Evolutionary conservation across 1,140 invertebrate species (phyloP).

Genomic region (Panagrolaimus sp.): DNA sequence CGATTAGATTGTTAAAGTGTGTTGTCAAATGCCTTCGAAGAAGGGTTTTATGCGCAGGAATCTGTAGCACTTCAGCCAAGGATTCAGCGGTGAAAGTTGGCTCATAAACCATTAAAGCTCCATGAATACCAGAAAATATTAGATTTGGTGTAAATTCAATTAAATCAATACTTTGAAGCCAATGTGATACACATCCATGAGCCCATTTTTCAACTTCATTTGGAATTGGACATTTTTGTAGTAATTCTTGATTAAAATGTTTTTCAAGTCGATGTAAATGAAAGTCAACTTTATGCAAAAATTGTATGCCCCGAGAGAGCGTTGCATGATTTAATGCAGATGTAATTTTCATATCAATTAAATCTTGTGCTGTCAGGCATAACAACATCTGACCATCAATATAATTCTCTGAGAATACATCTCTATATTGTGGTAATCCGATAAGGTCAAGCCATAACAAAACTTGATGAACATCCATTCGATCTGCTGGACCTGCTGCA

Average conservation of each 20-base stretch:
- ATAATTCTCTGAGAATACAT: constrained; percentile 78
- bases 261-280: constrained; percentile 75
- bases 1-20: constrained; percentile 80
- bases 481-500: constrained; percentile 46
- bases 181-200: constrained; percentile 89
- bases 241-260: constrained; percentile 70
- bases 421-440: constrained; percentile 90
- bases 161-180: constrained; percentile 88
- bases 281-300: constrained; percentile 83
- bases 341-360: constrained; percentile 70
- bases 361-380: constrained; percentile 72
- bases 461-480: constrained; percentile 64
- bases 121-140: constrained; percentile 61
- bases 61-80: constrained; percentile 83
- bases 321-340: constrained; percentile 83
- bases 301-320: constrained; percentile 77
- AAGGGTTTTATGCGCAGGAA: constrained; percentile 85
- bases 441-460: constrained; percentile 92
- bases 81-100: constrained; percentile 86
- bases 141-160: constrained; percentile 78
- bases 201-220: constrained; percentile 69
- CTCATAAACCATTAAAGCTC: constrained; percentile 69
- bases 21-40: constrained; percentile 86
- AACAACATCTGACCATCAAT: constrained; percentile 87
- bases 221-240: constrained; percentile 53